Conservation (phyloP, 2,888 invertebrate species). For the Drosophila algonquin region DNA sequence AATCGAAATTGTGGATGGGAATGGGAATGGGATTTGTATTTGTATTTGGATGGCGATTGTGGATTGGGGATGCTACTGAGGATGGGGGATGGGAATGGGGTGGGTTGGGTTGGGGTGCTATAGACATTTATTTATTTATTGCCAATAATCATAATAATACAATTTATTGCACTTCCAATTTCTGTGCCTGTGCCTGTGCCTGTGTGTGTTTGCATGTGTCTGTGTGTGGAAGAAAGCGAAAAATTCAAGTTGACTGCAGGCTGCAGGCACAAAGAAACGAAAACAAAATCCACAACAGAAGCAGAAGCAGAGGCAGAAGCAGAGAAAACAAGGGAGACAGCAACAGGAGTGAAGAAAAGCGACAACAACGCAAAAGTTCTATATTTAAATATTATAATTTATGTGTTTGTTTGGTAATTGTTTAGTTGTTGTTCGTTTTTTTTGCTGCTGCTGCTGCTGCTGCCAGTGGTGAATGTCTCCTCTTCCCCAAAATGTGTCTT, state of each 20-base stretch:
- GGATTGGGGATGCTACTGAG: not conserved
- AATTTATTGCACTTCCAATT: conserved; percentile 61
- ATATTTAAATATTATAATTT: conserved; percentile 80
- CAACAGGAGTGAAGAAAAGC: conserved; percentile 37
- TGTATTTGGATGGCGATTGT: not conserved
- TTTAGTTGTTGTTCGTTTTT: conserved; percentile 41
- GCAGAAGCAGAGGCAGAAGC: not conserved
- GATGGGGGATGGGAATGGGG: too few relatives aligned
- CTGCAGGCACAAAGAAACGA: conserved; percentile 4
- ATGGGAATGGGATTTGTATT: not conserved
- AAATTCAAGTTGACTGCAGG: conserved; percentile 24
- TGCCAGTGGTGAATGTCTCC: conserved; percentile 1
- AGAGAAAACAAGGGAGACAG: conserved; percentile 40
- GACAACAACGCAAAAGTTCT: conserved; percentile 78
- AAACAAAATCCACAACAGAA: conserved; percentile 41
- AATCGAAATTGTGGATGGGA: conserved; percentile 27
- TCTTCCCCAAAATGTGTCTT: conserved; percentile 14
- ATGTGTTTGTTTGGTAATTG: conserved; percentile 78
- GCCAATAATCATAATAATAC: conserved; percentile 42
- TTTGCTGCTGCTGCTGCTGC: conserved; percentile 12
- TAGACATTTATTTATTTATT: conserved; percentile 47
- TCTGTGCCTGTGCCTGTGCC: conserved; percentile 4
- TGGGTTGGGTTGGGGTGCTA: not conserved
- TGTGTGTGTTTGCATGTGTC: conserved; percentile 20
- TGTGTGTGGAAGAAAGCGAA: conserved; percentile 13